These are phyloP conservation scores for Distichodus sexfasciatus DNA, from an alignment of 2,797 vertebrate species.

Conservation along the genomic window DNA sequence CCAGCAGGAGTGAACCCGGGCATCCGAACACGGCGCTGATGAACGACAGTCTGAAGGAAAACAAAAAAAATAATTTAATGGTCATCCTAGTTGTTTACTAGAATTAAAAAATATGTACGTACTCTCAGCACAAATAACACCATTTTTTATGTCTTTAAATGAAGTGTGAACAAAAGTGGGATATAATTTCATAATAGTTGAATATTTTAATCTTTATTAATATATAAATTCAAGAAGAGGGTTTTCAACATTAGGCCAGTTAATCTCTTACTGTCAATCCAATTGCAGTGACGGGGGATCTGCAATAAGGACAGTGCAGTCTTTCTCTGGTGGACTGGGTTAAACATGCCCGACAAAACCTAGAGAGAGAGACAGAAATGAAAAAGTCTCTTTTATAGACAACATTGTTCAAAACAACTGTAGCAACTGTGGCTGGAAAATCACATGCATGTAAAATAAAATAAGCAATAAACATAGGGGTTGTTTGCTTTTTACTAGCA, in stretches of 20 bases:
- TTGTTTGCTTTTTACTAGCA: not conserved
- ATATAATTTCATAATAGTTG: not conserved
- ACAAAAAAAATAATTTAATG: not conserved
- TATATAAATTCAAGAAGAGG: not conserved
- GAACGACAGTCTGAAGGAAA: not conserved
- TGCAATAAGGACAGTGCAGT: slow-evolving; percentile 43
- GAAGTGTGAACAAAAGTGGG: not conserved
- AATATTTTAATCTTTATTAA: too few relatives aligned
- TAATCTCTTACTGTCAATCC: not conserved
- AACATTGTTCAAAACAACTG: too few relatives aligned
- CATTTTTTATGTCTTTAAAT: not conserved
- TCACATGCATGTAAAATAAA: not conserved
- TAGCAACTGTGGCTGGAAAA: too few relatives aligned
- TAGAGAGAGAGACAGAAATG: slow-evolving; percentile 21
- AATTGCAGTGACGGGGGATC: not conserved
- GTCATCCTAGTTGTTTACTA: not conserved
- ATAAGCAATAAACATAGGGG: not conserved
- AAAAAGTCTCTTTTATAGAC: too few relatives aligned
- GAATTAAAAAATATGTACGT: not conserved
- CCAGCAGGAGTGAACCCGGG: too few relatives aligned
- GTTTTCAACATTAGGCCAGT: not conserved
- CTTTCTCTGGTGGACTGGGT: slow-evolving; percentile 1
- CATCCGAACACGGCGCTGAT: accelerated
- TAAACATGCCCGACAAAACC: slow-evolving; percentile 49
- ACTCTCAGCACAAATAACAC: not conserved